Conservation (phyloP, 2,113 vertebrate species). For the Calypte anna region DNA sequence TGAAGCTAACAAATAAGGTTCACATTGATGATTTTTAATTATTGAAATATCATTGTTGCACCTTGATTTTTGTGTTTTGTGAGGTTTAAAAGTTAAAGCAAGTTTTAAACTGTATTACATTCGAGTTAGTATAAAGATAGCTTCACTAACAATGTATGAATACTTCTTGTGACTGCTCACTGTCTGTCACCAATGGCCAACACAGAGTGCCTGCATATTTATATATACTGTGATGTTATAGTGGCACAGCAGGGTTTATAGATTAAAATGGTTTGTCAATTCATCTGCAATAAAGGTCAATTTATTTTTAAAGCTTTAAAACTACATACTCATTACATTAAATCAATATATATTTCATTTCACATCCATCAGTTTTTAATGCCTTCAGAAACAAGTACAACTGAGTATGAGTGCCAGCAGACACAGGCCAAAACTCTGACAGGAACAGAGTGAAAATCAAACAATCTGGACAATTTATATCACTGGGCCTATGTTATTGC, state of each 20-base stretch:
- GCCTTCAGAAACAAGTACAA: background rate
- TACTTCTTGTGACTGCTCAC: background rate
- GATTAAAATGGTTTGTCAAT: background rate
- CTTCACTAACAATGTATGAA: background rate
- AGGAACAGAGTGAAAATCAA: background rate
- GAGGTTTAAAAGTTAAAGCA: background rate
- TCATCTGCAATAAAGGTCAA: background rate
- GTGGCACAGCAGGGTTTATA: background rate
- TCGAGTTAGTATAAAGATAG: background rate
- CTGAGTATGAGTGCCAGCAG: background rate
- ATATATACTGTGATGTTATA: background rate
- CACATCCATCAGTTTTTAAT: background rate
- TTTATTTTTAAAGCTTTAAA: background rate
- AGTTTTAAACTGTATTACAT: background rate
- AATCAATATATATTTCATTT: background rate
- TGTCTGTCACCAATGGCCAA: background rate
- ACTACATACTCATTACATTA: background rate
- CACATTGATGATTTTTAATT: background rate
- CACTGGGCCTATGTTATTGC: background rate
- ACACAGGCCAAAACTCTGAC: background rate
- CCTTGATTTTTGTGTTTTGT: background rate
- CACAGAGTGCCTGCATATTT: background rate
- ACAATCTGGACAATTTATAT: background rate
- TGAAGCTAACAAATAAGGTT: background rate
- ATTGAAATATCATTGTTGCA: background rate